Evolutionary conservation across 2,113 vertebrate genomes (phyloP), one percentile per base, ranked within the genome.

Genomic region (Riparia riparia): DNA sequence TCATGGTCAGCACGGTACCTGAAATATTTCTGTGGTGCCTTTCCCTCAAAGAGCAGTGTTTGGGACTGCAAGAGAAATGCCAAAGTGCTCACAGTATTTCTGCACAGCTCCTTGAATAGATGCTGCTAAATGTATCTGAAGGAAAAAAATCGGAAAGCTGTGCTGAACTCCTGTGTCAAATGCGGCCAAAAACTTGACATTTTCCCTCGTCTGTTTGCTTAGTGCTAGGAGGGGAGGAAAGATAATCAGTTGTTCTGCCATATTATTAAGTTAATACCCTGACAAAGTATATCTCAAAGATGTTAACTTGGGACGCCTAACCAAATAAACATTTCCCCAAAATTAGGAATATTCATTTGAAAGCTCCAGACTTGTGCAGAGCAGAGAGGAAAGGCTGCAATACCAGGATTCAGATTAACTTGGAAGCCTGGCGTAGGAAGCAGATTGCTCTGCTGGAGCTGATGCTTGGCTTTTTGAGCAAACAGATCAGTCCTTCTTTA

Each of bases 1-100:
- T 84, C 77, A 94, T 61, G 78, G 70, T 53, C 50, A 79, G 82
- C 84, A 57, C 0, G 0, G 49, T 74, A 95, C 77, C 95, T 94
- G 94, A 93, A 87, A 87, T 93, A 87, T 69, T 95, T 79, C 86
- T 95, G 82, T 54, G 72, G 56, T 93, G 68, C 58, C 13, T 93
- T 79, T 93, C 76, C 84, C 73, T 89, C 70, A 45, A 92, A 92
- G 69, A 92, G 32, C 69, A 64, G 60, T 20, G 70, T 12, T 12
- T 93, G 80, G 70, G 42, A 61, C 91, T 93, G 77, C 81, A 94
- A 42, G 78, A 77, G 89, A 90, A 80, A 64, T 91, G 77, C 49
- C 89, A 91, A 90, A 45, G 50, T 42, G 57, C 73, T 72, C 81
- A 65, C 65, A 87, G 87, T 24, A 72, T 91, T 91, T 91, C 86